Percentiles rank a stretch among this genome's conserved stretches.
Evolutionary conservation across 2,113 vertebrate genomes (phyloP).

Genomic region (Pelobates fuscus): DNA sequence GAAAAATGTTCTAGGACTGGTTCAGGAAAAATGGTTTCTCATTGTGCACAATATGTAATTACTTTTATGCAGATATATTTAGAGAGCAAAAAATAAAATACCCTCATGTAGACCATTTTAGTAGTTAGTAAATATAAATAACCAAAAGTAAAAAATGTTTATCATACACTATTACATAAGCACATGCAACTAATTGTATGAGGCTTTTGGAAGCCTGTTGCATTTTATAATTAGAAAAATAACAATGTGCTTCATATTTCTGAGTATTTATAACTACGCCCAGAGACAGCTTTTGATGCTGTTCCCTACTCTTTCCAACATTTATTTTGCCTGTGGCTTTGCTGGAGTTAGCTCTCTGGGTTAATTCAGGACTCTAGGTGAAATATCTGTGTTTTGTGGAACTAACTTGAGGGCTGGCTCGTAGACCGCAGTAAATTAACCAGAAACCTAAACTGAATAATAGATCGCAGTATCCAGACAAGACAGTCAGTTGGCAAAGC

Average conservation of each 20-base stretch:
- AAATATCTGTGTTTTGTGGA: slow-evolving; percentile 46
- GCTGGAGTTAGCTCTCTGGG: slow-evolving; percentile 37
- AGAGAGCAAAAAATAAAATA: too few species aligned
- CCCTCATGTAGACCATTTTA: too few species aligned
- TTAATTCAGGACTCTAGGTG: slow-evolving; percentile 42
- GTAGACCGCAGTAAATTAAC: slow-evolving; percentile 40
- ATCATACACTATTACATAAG: background rate
- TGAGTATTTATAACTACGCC: background rate
- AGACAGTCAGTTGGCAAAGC: slow-evolving; percentile 43
- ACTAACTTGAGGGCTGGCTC: slow-evolving; percentile 39
- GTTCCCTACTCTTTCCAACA: slow-evolving; percentile 11
- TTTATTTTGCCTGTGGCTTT: slow-evolving; percentile 20
- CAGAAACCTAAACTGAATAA: slow-evolving; percentile 45
- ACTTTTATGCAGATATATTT: too few species aligned
- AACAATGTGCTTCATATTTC: background rate
- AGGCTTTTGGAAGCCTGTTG: background rate
- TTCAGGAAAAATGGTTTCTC: too few species aligned
- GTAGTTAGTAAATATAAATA: too few species aligned
- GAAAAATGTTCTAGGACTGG: too few species aligned
- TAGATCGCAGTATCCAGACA: slow-evolving; percentile 40
- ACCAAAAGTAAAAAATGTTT: too few species aligned
- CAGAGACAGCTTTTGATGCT: background rate
- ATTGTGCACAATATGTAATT: too few species aligned
- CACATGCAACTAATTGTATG: background rate
- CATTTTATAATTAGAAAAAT: background rate